phyloP scores from a whole-genome alignment of 2,888 invertebrate species.

The Corbicula japonica region DNA sequence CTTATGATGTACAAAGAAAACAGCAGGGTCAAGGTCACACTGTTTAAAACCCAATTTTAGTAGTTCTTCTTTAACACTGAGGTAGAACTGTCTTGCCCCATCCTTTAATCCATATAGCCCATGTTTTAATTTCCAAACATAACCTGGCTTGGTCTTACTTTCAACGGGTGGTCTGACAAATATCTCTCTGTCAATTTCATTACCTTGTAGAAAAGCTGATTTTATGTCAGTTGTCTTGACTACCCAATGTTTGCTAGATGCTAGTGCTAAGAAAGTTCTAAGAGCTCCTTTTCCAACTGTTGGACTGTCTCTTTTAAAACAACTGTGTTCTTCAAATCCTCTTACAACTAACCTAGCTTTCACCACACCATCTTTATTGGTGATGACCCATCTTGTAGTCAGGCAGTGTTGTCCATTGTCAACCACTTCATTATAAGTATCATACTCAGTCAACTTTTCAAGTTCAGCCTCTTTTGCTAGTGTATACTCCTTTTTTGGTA shows the following conservation, averaged over 20 bases:
- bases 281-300: slow-evolving; percentile 55
- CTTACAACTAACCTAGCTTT: slow-evolving; percentile 62
- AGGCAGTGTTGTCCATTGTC: slow-evolving; percentile 43
- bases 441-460: slow-evolving; percentile 21
- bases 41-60: no score
- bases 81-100: no score
- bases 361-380: slow-evolving; percentile 39
- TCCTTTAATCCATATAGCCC: not conserved
- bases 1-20: no score
- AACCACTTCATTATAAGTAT: slow-evolving; percentile 35
- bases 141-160: no score
- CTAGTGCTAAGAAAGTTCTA: slow-evolving; percentile 50
- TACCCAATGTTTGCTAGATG: slow-evolving; percentile 54
- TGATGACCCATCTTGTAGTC: slow-evolving; percentile 53
- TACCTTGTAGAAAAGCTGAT: no score
- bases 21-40: no score
- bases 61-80: no score
- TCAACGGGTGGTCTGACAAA: no score
- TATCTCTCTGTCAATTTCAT: no score
- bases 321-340: slow-evolving; percentile 54
- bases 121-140: slow-evolving; percentile 63
- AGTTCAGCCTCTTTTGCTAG: slow-evolving; percentile 29
- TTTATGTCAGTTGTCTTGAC: slow-evolving; percentile 63
- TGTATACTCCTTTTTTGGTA: not conserved
- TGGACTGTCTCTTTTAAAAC: slow-evolving; percentile 28